These are phyloP conservation scores for Cydia splendana DNA, from an alignment of 1,140 invertebrate species.

Conservation along the genomic window DNA sequence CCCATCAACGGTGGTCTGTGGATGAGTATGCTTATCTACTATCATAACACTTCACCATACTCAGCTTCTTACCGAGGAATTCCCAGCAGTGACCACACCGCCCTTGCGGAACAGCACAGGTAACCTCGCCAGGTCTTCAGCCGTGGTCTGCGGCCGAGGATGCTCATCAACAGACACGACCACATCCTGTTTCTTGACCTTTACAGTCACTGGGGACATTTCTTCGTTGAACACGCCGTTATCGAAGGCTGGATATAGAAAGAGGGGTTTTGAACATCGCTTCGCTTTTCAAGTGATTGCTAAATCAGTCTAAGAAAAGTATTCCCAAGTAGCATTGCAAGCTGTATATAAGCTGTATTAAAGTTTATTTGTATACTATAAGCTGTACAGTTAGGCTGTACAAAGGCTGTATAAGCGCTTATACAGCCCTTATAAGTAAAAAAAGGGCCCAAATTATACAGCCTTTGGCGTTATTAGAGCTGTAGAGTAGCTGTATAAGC, in stretches of 20 bases:
- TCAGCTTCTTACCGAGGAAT: constrained; percentile 90
- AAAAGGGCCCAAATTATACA: too few relatives aligned
- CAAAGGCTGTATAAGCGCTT: too few relatives aligned
- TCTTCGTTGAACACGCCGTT: constrained; percentile 94
- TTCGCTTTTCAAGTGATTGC: too few relatives aligned
- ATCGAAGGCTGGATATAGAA: constrained; percentile 85
- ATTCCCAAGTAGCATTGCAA: too few relatives aligned
- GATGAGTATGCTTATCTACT: constrained; percentile 96
- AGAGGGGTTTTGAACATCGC: neutral
- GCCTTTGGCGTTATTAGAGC: too few relatives aligned
- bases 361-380: too few relatives aligned
- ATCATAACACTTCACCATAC: neutral
- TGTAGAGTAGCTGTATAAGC: too few relatives aligned
- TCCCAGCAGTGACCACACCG: constrained; percentile 96
- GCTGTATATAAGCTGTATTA: too few relatives aligned
- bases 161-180: constrained; percentile 95
- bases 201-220: constrained; percentile 91
- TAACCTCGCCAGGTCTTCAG: constrained; percentile 90
- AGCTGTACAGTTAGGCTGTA: too few relatives aligned
- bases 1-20: constrained; percentile 92
- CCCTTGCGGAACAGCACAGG: constrained; percentile 96
- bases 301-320: too few relatives aligned
- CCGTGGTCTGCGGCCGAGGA: constrained; percentile 92
- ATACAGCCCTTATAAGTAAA: too few relatives aligned
- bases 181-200: constrained; percentile 89